Evolutionary conservation across 2,888 invertebrate genomes (phyloP), one percentile per base, ranked within the genome.

Genomic region (Steinernema hermaphroditum): DNA sequence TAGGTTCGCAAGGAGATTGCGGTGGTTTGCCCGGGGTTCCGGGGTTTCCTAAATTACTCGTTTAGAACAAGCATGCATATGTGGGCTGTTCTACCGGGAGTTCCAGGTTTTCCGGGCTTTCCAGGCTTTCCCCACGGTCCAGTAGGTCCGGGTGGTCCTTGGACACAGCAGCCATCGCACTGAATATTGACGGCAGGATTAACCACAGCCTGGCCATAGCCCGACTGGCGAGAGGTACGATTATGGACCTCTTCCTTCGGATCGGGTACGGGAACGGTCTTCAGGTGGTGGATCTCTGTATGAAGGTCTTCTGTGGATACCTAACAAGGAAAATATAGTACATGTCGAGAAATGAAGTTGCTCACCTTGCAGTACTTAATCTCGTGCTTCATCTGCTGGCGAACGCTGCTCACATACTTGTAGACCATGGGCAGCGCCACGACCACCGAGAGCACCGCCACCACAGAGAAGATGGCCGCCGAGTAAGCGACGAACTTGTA

Each of bases 401-500:
- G 29, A 1, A 62, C 62, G 32, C 32, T 12, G 29, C 16, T 29
- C 8, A 62, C 32, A 62, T 62, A 62, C 32, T 62, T 62, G 62
- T 62, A 62, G 62, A 62, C 62, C 62, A 62, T 14, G 16, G 62
- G 62, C 62, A 62, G 16, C 29, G 62, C 62, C 32, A 62, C 32
- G 16, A 62, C 62, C 29, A 62, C 62, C 16, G 62, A 62, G 27
- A 62, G 62, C 62, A 62, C 62, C 29, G 62, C 62, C 1, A 62
- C 62, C 2, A 62, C 62, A 2, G 62, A 62, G 32, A 62, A 62
- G 29, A 62, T 62, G 32, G 62, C 62, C 62, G 62, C 27, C 62
- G 62, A 62, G 62, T 62, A 62, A n/a, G 62, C 62, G 62, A 62
- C 62, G 27, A 62, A 62, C 32, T 62, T 62, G 29, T 62, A 62